Evolutionary conservation across 2,113 vertebrate species (phyloP).

Genomic region (Xyrauchen texanus): DNA sequence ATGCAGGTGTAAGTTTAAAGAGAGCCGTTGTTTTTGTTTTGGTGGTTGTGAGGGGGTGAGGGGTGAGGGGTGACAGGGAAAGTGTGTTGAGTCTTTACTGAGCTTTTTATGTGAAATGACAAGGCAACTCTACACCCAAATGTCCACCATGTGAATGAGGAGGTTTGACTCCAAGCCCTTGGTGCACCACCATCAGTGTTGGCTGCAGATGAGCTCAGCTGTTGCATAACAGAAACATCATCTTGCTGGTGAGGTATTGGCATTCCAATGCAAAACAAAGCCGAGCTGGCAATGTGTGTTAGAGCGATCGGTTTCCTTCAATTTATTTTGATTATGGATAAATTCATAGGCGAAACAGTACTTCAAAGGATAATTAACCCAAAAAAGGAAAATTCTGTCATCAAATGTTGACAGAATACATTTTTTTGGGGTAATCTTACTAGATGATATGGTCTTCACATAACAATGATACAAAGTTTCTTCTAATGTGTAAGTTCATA

Average conservation of each 20-base stretch:
- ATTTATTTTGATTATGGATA: not conserved
- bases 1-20: no score
- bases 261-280: not conserved
- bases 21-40: no score
- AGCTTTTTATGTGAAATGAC: not conserved
- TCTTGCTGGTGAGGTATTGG: not conserved
- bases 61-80: no score
- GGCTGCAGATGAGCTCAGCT: not conserved
- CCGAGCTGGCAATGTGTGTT: no score
- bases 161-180: not conserved
- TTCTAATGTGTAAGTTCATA: no score
- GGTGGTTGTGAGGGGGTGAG: no score
- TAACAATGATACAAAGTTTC: no score
- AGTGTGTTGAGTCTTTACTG: no score
- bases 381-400: no score
- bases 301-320: not conserved
- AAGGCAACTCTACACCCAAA: not conserved
- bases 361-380: not conserved
- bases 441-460: no score
- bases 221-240: constrained; percentile 2
- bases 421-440: no score
- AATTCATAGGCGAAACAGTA: not conserved
- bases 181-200: not conserved
- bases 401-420: no score
- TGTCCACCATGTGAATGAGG: not conserved